These are phyloP conservation scores for Agrilus mali DNA, from an alignment of 2,888 invertebrate species.

Conservation along the genomic window DNA sequence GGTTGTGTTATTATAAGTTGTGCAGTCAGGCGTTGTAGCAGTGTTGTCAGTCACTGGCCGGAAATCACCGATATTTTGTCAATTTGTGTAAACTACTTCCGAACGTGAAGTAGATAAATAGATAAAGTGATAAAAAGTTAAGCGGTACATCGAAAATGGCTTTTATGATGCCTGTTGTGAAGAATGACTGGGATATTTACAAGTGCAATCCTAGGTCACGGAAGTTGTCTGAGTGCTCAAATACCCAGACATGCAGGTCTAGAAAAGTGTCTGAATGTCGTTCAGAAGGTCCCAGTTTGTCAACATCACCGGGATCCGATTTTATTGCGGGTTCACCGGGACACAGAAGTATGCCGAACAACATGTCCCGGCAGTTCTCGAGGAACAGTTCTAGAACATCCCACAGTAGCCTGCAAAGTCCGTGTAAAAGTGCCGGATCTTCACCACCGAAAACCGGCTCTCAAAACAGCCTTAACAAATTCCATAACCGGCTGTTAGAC, in stretches of 20 bases:
- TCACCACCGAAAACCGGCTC: slow-evolving; percentile 49
- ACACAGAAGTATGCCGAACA: slow-evolving; percentile 55
- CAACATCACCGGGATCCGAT: slow-evolving; percentile 51
- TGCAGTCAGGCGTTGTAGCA: background rate
- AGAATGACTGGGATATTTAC: slow-evolving; percentile 89
- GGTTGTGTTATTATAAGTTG: no score
- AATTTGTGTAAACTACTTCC: background rate
- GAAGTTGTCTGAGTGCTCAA: slow-evolving; percentile 62
- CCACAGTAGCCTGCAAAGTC: slow-evolving; percentile 50
- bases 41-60: background rate
- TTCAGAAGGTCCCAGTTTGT: slow-evolving; percentile 59
- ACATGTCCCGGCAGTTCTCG: slow-evolving; percentile 41
- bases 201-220: slow-evolving; percentile 67
- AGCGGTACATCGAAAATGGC: slow-evolving; percentile 48
- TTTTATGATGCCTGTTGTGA: slow-evolving; percentile 91
- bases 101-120: slow-evolving; percentile 4
- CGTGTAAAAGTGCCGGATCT: slow-evolving; percentile 53
- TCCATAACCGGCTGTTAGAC: slow-evolving; percentile 68
- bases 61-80: background rate
- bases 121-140: slow-evolving; percentile 13
- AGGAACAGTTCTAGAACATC: slow-evolving; percentile 49
- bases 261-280: slow-evolving; percentile 64
- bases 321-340: slow-evolving; percentile 41
- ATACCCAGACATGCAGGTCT: slow-evolving; percentile 45
- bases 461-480: slow-evolving; percentile 56